Percentiles rank a stretch among this genome's conserved stretches.
Conservation (phyloP, 1,140 invertebrate species). For the Leguminivora glycinivorella region DNA sequence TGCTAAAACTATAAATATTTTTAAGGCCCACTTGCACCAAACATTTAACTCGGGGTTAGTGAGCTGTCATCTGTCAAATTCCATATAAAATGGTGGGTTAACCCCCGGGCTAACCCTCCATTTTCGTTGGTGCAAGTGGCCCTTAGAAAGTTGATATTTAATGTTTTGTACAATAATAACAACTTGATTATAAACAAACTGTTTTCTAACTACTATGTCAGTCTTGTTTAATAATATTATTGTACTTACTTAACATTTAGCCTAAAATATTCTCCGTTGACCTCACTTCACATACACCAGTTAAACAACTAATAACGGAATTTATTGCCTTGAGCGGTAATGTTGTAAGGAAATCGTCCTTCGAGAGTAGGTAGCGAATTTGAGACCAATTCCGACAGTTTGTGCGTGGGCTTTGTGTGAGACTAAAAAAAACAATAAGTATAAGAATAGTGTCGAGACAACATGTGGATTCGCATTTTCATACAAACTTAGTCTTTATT, state of each 20-base stretch:
- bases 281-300: slow-evolving; percentile 19
- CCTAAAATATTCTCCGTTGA: neutral
- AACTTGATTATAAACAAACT: neutral
- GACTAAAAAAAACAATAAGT: neutral
- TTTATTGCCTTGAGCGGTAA: slow-evolving; percentile 10
- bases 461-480: too few species aligned
- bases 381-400: neutral
- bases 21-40: too few species aligned
- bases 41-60: too few species aligned
- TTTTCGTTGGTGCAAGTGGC: too few species aligned
- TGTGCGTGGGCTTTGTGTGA: neutral
- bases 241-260: neutral
- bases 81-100: too few species aligned
- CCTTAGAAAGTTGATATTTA: too few species aligned
- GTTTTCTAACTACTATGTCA: neutral
- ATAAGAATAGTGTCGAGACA: neutral
- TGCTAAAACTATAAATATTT: too few species aligned
- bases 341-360: slow-evolving; percentile 12
- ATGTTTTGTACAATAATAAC: neutral
- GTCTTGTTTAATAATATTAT: neutral
- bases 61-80: too few species aligned
- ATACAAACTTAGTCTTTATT: too few species aligned
- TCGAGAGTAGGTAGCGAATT: neutral
- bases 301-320: slow-evolving; percentile 14
- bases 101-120: too few species aligned